Conservation (phyloP, 2,113 vertebrate species). For the Sphaerodactylus townsendi region DNA sequence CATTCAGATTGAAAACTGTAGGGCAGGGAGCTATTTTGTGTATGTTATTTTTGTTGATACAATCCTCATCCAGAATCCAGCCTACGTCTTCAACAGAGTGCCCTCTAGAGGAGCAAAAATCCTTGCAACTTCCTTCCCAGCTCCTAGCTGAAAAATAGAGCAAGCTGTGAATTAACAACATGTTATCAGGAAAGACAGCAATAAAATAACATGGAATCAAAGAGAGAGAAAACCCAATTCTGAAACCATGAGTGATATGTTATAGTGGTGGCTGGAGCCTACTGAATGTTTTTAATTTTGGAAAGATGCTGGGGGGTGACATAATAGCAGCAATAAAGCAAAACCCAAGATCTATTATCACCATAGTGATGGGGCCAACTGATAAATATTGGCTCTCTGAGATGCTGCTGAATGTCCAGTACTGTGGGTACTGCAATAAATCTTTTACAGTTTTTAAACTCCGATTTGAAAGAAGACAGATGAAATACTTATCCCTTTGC, state of each 20-base stretch:
- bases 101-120: neutral
- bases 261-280: constrained; percentile 23
- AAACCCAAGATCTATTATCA: constrained; percentile 35
- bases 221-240: neutral
- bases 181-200: neutral
- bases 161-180: neutral
- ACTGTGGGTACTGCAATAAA: neutral
- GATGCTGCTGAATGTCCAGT: constrained; percentile 32
- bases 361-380: constrained; percentile 16
- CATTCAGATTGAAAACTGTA: too few species aligned
- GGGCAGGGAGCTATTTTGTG: too few species aligned
- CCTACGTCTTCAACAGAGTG: neutral
- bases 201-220: neutral
- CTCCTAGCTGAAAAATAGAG: neutral
- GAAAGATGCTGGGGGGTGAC: constrained; percentile 44
- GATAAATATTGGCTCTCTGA: constrained; percentile 8
- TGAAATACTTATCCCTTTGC: neutral
- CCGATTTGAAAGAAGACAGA: neutral
- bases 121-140: neutral
- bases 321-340: constrained; percentile 46
- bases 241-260: neutral
- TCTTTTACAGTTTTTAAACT: constrained; percentile 9
- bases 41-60: too few species aligned
- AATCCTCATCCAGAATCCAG: too few species aligned
- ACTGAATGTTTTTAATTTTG: constrained; percentile 48